Evolutionary conservation across 2,113 vertebrate genomes (phyloP).

Genomic region (Panthera tigris): DNA sequence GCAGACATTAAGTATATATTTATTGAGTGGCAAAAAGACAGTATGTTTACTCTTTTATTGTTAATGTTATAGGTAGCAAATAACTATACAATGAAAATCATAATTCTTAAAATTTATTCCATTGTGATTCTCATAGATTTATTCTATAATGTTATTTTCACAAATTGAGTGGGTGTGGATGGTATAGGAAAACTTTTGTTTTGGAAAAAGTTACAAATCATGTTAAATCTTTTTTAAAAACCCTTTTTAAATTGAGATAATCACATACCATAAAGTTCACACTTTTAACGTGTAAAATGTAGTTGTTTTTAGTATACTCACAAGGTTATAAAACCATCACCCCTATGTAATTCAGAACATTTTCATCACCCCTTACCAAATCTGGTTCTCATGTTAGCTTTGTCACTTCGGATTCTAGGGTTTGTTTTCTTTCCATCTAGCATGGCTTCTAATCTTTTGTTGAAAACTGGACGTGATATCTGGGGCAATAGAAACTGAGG

Average conservation of each 20-base stretch:
- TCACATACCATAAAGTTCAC: neutral
- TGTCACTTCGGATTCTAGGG: neutral
- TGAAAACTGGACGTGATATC: neutral
- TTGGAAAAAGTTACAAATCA: neutral
- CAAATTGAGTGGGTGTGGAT: neutral
- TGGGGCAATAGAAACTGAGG: neutral
- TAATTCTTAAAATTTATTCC: slow-evolving; percentile 9
- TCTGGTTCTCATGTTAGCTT: neutral
- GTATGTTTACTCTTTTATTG: neutral
- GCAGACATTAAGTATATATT: neutral
- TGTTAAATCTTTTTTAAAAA: neutral
- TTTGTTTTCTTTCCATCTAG: neutral
- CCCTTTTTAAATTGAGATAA: neutral
- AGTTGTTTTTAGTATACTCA: neutral
- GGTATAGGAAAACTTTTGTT: neutral
- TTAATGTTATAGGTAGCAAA: neutral
- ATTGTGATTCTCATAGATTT: neutral
- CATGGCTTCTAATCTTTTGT: neutral
- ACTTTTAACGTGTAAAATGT: neutral
- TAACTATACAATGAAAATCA: neutral
- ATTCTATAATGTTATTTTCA: slow-evolving; percentile 5
- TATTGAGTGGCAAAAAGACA: neutral
- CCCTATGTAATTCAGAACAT: neutral
- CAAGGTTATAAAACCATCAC: neutral
- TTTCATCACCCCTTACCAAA: neutral